Evolutionary conservation across 2,797 vertebrate genomes (phyloP).

Genomic region (Thalassophryne amazonica): DNA sequence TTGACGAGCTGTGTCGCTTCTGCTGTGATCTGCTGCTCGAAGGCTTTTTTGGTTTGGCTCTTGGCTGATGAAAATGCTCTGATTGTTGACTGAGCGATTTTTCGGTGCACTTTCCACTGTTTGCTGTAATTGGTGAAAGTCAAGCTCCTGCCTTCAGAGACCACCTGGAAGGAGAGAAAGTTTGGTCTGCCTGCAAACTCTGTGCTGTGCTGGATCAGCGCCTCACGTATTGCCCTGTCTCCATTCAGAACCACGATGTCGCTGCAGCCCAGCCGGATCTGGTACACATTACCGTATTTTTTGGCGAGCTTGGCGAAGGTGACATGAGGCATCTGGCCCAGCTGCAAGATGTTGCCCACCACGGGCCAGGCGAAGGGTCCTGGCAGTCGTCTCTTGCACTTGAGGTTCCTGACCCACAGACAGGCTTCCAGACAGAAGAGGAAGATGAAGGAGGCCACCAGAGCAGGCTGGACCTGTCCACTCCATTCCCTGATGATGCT

Average conservation of each 20-base stretch:
- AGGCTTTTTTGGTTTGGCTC: slow-evolving; percentile 68
- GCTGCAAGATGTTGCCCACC: slow-evolving; percentile 85
- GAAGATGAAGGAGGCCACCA: slow-evolving; percentile 76
- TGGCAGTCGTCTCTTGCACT: slow-evolving; percentile 70
- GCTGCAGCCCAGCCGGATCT: slow-evolving; percentile 80
- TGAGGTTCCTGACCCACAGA: slow-evolving; percentile 67
- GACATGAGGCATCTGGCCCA: slow-evolving; percentile 85
- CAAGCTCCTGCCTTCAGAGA: slow-evolving; percentile 79
- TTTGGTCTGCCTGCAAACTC: slow-evolving; percentile 80
- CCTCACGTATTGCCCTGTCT: slow-evolving; percentile 75
- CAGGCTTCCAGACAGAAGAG: slow-evolving; percentile 78
- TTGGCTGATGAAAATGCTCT: slow-evolving; percentile 77
- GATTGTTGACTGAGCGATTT: slow-evolving; percentile 79
- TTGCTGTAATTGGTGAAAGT: slow-evolving; percentile 77
- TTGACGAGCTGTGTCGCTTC: slow-evolving; percentile 77
- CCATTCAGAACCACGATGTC: slow-evolving; percentile 84
- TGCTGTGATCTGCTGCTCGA: slow-evolving; percentile 79
- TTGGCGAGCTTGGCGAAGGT: slow-evolving; percentile 76
- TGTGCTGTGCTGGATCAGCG: slow-evolving; percentile 72
- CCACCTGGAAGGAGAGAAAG: slow-evolving; percentile 73
- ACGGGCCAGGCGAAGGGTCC: slow-evolving; percentile 86
- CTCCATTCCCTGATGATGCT: slow-evolving; percentile 74
- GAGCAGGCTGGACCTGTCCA: slow-evolving; percentile 76
- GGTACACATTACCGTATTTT: slow-evolving; percentile 84
- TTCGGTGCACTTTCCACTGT: slow-evolving; percentile 80